Evolutionary conservation across 2,888 invertebrate genomes (phyloP).

Genomic region (Mamestra brassicae): DNA sequence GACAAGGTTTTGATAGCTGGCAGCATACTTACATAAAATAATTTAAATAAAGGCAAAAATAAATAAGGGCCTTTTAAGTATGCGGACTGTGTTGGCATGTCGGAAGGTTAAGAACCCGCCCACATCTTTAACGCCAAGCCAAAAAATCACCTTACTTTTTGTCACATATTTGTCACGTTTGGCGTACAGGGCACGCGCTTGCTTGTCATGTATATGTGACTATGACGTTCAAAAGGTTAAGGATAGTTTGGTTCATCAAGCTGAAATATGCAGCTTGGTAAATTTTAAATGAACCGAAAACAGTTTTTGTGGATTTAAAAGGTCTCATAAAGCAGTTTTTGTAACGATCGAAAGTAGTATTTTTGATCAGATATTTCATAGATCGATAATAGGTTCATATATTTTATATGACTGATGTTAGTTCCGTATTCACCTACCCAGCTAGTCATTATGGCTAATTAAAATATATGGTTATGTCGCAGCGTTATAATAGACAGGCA

Average conservation of each 20-base stretch:
- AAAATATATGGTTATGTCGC: constrained; percentile 16
- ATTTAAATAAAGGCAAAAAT: background rate
- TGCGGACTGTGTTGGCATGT: background rate
- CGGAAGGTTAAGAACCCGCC: background rate
- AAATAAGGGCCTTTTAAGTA: constrained; percentile 3
- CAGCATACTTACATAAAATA: background rate
- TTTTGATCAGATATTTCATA: constrained; percentile 2
- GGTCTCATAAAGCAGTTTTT: background rate
- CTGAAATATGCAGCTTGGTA: background rate
- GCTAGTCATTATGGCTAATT: constrained; percentile 59
- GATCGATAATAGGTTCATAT: constrained; percentile 5
- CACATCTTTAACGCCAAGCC: too few relatives aligned
- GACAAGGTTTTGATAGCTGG: constrained; percentile 6
- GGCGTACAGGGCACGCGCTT: too few relatives aligned
- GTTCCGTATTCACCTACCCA: constrained; percentile 45
- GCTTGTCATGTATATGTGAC: too few relatives aligned
- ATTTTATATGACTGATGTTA: constrained; percentile 1
- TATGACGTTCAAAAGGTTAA: too few relatives aligned
- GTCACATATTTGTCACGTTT: too few relatives aligned
- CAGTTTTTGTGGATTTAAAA: constrained; percentile 3
- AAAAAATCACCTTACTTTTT: too few relatives aligned
- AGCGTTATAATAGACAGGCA: constrained; percentile 4
- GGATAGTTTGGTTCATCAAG: background rate
- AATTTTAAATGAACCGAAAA: background rate
- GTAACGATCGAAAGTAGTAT: background rate